Conservation (phyloP, 2,113 vertebrate genomes). For the Ctenodactylus gundi region DNA sequence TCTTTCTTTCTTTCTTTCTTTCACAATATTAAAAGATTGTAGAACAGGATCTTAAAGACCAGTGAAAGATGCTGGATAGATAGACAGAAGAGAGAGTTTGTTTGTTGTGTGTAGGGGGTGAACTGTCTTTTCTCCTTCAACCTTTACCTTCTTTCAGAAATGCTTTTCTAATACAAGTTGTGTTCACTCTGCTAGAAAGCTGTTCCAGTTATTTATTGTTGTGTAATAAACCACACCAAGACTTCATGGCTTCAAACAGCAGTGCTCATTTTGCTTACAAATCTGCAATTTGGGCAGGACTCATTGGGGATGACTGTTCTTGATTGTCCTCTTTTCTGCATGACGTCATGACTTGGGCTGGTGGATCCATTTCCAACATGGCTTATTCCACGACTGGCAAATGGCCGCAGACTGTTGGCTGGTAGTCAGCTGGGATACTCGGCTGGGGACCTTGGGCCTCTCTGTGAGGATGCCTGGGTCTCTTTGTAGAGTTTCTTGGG, state of each 20-base stretch:
- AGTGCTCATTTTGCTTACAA: conserved; percentile 40
- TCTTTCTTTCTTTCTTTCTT: background rate
- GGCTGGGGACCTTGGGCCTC: background rate
- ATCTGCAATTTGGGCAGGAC: background rate
- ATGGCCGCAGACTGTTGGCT: background rate
- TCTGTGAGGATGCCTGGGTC: background rate
- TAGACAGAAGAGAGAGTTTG: background rate
- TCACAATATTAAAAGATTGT: conserved; percentile 47
- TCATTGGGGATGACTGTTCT: background rate
- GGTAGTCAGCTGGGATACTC: background rate
- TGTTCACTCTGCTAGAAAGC: background rate
- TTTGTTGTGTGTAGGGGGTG: background rate
- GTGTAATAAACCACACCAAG: conserved; percentile 48
- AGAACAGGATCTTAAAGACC: background rate
- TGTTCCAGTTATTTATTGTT: conserved; percentile 9
- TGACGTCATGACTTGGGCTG: background rate
- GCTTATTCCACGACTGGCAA: background rate
- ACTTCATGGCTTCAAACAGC: background rate
- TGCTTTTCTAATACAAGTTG: conserved; percentile 5
- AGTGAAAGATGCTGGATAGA: background rate
- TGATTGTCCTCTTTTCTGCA: background rate
- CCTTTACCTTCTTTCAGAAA: background rate
- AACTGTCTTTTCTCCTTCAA: background rate
- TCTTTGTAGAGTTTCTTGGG: background rate
- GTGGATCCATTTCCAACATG: background rate